These are phyloP conservation scores for Prolemur simus DNA, from an alignment of 2,113 vertebrate genomes.

Conservation along the genomic window DNA sequence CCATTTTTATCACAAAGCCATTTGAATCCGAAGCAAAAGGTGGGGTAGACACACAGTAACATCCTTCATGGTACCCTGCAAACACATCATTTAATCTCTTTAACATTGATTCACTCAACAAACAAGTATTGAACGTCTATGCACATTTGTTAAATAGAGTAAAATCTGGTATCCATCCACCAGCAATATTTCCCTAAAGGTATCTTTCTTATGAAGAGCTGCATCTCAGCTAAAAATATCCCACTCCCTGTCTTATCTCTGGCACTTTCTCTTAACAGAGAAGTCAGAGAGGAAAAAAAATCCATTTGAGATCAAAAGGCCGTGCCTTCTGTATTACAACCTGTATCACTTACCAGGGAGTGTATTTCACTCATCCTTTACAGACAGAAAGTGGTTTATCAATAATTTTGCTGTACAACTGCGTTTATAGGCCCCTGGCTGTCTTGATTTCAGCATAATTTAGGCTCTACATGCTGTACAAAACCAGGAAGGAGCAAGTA, in stretches of 20 bases:
- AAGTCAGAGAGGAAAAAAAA: constrained; percentile 24
- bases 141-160: constrained; percentile 51
- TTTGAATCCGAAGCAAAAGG: constrained; percentile 5
- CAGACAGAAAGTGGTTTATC: constrained; percentile 37
- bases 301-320: constrained; percentile 39
- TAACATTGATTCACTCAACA: constrained; percentile 49
- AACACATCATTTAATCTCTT: constrained; percentile 50
- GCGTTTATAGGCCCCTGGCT: constrained; percentile 15
- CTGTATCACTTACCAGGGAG: constrained; percentile 6
- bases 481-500: background rate
- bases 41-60: background rate
- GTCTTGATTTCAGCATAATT: constrained; percentile 41
- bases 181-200: constrained; percentile 52
- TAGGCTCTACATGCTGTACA: background rate
- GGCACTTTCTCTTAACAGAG: constrained; percentile 15
- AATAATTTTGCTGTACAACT: constrained; percentile 32
- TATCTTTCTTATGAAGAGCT: constrained; percentile 39
- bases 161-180: background rate
- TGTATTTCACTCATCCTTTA: background rate
- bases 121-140: constrained; percentile 50
- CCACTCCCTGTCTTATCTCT: constrained; percentile 32
- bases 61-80: background rate
- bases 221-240: constrained; percentile 68
- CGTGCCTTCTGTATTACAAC: constrained; percentile 45
- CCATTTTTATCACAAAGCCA: background rate